Conservation (phyloP, 2,797 vertebrate species). For the Balearica regulorum region DNA sequence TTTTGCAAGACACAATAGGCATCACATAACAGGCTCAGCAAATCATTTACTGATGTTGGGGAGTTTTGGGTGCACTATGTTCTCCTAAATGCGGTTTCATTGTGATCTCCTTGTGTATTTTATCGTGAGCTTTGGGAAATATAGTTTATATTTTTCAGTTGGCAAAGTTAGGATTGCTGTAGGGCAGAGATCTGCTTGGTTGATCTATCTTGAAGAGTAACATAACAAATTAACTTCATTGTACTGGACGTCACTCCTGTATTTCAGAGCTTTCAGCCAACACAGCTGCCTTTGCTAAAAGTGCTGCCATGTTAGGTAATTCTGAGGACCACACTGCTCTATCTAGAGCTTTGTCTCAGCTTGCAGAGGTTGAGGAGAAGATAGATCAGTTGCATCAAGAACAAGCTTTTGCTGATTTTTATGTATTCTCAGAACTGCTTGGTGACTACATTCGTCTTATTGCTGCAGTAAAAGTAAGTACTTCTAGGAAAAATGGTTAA, state of each 20-base stretch:
- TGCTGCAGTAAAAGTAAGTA: slow-evolving; percentile 89
- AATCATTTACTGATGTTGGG: background rate
- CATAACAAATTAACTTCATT: background rate
- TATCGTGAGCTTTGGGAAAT: background rate
- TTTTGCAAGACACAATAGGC: background rate
- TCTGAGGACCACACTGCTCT: slow-evolving; percentile 97
- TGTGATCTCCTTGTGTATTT: background rate
- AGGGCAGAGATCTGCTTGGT: background rate
- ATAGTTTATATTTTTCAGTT: background rate
- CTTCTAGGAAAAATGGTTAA: background rate
- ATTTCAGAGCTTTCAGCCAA: slow-evolving; percentile 90
- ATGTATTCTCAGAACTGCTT: slow-evolving; percentile 91
- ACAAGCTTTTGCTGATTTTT: slow-evolving; percentile 93
- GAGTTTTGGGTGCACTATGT: background rate
- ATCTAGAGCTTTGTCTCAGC: slow-evolving; percentile 92
- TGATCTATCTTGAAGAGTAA: background rate
- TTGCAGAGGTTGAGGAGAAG: slow-evolving; percentile 97
- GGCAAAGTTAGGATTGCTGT: background rate
- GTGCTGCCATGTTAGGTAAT: slow-evolving; percentile 97
- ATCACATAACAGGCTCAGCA: background rate
- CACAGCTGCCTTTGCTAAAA: slow-evolving; percentile 94
- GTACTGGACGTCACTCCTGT: background rate
- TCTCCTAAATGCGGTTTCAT: background rate
- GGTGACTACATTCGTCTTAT: slow-evolving; percentile 95
- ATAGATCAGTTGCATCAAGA: slow-evolving; percentile 95